These are phyloP conservation scores for Lophius piscatorius DNA, from an alignment of 2,113 vertebrate species.

Conservation along the genomic window DNA sequence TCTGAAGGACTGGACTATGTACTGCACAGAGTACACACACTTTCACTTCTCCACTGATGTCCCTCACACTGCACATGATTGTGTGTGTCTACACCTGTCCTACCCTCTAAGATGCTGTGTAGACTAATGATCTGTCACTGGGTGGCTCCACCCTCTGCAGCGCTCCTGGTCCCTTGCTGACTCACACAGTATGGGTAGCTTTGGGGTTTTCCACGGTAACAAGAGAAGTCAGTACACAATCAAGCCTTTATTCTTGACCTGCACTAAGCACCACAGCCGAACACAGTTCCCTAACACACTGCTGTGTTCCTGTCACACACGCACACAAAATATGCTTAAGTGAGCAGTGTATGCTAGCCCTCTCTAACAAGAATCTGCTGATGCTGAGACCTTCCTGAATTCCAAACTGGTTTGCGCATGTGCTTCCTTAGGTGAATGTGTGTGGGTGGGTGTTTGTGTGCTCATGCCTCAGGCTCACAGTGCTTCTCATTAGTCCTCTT, in stretches of 20 bases:
- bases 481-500: conserved; percentile 61
- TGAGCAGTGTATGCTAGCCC: conserved; percentile 37
- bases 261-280: conserved; percentile 14
- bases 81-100: conserved; percentile 4
- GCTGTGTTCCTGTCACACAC: conserved; percentile 31
- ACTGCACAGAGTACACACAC: neutral
- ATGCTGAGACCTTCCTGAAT: conserved; percentile 34
- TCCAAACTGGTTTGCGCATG: conserved; percentile 29
- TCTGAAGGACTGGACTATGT: neutral
- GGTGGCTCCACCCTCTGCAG: conserved; percentile 20
- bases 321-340: conserved; percentile 26
- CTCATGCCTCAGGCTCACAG: conserved; percentile 50
- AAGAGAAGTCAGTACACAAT: conserved; percentile 60
- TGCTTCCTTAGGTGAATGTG: conserved; percentile 36
- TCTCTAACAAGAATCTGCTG: conserved; percentile 44
- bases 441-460: conserved; percentile 60
- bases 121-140: conserved; percentile 18
- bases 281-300: conserved; percentile 20
- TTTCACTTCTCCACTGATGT: neutral
- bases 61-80: neutral
- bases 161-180: conserved; percentile 49
- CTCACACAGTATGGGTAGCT: conserved; percentile 57
- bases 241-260: conserved; percentile 61
- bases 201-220: conserved; percentile 69
- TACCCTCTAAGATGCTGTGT: neutral